Evolutionary conservation across 30 jellyfish, hydroid and myxozoan species (phyloP).

Genomic region (Chrysaora quinquecirrha): DNA sequence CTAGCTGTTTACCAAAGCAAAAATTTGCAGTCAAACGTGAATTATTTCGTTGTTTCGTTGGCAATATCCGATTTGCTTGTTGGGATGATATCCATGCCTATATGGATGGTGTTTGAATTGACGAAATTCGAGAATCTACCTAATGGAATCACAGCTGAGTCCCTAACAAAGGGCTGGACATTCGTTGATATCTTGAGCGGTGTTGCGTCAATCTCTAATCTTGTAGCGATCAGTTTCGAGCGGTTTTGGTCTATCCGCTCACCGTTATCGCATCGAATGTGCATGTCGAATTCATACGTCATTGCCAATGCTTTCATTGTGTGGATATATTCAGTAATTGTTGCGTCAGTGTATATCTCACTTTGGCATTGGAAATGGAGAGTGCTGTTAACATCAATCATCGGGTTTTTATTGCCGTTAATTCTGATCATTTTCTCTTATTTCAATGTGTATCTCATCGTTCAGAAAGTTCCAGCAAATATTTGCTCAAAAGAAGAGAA

Average conservation of each 20-base stretch:
- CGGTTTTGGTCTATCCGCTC: conserved; percentile 90
- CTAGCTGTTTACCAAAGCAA: conserved; percentile 85
- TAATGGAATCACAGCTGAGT: conserved; percentile 7
- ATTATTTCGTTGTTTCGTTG: conserved; percentile 82
- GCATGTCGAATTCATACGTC: conserved; percentile 67
- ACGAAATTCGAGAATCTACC: conserved; percentile 78
- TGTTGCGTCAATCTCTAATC: conserved; percentile 88
- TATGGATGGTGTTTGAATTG: conserved; percentile 78
- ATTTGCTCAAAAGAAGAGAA: conserved; percentile 82
- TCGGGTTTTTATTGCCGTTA: conserved; percentile 87
- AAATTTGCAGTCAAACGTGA: conserved; percentile 70
- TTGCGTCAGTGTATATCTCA: conserved; percentile 55
- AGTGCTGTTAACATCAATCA: conserved; percentile 48
- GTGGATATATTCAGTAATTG: conserved; percentile 79
- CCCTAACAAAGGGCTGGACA: conserved; percentile 67
- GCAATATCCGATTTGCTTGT: conserved; percentile 86
- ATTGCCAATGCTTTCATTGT: conserved; percentile 48
- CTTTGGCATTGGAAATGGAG: conserved; percentile 71
- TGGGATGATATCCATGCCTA: conserved; percentile 90
- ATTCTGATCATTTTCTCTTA: conserved; percentile 74
- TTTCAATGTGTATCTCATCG: conserved; percentile 48
- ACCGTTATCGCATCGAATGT: conserved; percentile 92
- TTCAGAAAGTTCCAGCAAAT: conserved; percentile 66
- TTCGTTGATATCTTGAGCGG: conserved; percentile 89
- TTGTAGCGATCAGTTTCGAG: conserved; percentile 91